Base-by-base conservation (phyloP, 1,140 invertebrate genomes). In the Tetramorium parvispinum region DNA sequence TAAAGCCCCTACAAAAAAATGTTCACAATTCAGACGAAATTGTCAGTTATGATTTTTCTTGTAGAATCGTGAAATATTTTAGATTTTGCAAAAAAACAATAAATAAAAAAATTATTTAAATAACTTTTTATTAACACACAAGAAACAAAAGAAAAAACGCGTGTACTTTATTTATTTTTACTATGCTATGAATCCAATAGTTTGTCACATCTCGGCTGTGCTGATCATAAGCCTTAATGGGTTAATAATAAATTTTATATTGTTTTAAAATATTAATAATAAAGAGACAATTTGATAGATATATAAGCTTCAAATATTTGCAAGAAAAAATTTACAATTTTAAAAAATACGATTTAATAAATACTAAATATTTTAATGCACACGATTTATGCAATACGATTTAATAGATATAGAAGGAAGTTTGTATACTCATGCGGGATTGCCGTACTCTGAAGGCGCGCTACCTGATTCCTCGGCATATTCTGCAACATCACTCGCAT, bases 401-500 rank as follows among this genome's bases (percentile, higher is more conserved):
- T 57, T 85, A 24, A 46, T 43, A 90, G 87, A 86, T 27, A 68
- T 88, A 61, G 65, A 55, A 59, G 51, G 73, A 16, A 53, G 57
- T 24, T 82, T 91, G 1, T 91, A 91, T 43, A 59, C 81, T 16
- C 79, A 90, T 2, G 10, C 87, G 53, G 87, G 87, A 59, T 43
- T 91, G 1, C 46, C 85, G 6, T 91, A 89, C 18, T 61, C 89
- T 1, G 90, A 91, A 73, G 53, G 86, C 10, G 77, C 70, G 4
- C 37, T 91, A 40, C 7, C 92, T 4, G 91, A 93, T 81, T 78
- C 91, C 65, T 57, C 93, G 10, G 88, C 82, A 43, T 95, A 94
- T 57, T 93, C 94, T 3, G 88, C 94, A 32, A 91, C 94, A 4
- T 95, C 94, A 40, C 87, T 95, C 1, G 92, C 94, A 5, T 95